Percentiles rank a stretch among this genome's conserved stretches.
Conservation (phyloP, 2,888 invertebrate species). For the Hydrotaea diabolus region DNA sequence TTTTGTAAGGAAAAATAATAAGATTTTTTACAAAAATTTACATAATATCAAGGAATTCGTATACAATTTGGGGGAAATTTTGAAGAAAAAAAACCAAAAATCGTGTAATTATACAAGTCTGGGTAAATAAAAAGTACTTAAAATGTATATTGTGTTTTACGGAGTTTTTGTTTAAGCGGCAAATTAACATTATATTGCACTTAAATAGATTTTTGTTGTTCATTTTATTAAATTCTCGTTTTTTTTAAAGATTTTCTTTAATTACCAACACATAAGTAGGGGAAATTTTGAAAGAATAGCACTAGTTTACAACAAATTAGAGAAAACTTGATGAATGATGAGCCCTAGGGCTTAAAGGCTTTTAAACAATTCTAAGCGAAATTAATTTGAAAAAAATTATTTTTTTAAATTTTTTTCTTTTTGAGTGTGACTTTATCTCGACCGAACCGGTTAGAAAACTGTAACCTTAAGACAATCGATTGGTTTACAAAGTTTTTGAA, state of each 20-base stretch:
- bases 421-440: too few relatives aligned
- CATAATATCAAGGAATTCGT: constrained; percentile 22
- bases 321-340: too few relatives aligned
- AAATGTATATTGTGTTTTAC: constrained; percentile 20
- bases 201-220: constrained; percentile 23
- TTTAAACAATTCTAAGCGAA: too few relatives aligned
- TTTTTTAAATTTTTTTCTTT: too few relatives aligned
- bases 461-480: too few relatives aligned
- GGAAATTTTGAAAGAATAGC: constrained; percentile 11
- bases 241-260: constrained; percentile 8
- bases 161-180: constrained; percentile 51
- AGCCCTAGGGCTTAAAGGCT: too few relatives aligned
- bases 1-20: neutral
- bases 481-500: too few relatives aligned
- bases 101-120: neutral
- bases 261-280: constrained; percentile 2
- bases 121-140: neutral
- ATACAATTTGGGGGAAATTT: neutral
- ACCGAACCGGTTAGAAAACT: too few relatives aligned
- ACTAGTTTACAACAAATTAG: neutral
- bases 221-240: neutral
- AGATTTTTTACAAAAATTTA: constrained; percentile 36
- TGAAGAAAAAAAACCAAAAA: neutral
- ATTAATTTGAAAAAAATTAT: too few relatives aligned
- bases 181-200: constrained; percentile 52